These are phyloP conservation scores for Diadumene lineata DNA, from an alignment of 92 coral and sea anemone genomes.

Conservation along the genomic window DNA sequence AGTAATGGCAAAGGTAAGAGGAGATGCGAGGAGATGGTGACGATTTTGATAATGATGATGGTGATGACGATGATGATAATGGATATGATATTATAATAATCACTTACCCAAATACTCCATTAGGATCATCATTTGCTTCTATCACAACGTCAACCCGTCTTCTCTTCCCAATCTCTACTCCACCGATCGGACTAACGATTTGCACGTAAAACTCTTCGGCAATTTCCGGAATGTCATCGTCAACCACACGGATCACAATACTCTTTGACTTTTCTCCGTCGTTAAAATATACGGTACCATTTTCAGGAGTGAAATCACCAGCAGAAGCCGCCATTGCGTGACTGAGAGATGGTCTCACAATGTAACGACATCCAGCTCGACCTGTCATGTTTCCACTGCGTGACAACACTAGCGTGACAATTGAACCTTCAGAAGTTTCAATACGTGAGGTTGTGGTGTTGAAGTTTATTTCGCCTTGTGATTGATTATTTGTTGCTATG, in stretches of 20 bases:
- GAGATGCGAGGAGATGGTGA: not conserved
- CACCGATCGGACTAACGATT: conserved; percentile 82
- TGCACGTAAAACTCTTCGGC: conserved; percentile 80
- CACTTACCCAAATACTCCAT: conserved; percentile 86
- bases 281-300: conserved; percentile 62
- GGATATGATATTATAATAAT: not conserved
- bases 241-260: conserved; percentile 55
- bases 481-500: conserved; percentile 68
- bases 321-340: conserved; percentile 34
- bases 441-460: conserved; percentile 35
- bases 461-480: conserved; percentile 85
- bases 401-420: conserved; percentile 43
- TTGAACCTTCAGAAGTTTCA: conserved; percentile 17
- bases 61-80: not conserved
- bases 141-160: conserved; percentile 70
- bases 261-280: conserved; percentile 42
- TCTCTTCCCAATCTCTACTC: conserved; percentile 66
- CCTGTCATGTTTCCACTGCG: conserved; percentile 68
- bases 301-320: conserved; percentile 63
- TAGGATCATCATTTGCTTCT: conserved; percentile 81
- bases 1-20: too few relatives aligned
- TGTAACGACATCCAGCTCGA: conserved; percentile 72
- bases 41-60: not conserved
- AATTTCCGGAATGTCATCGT: conserved; percentile 72
- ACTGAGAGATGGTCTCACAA: conserved; percentile 46